phyloP scores from a whole-genome alignment of 2,113 vertebrate species.

The Prochilodus magdalenae region DNA sequence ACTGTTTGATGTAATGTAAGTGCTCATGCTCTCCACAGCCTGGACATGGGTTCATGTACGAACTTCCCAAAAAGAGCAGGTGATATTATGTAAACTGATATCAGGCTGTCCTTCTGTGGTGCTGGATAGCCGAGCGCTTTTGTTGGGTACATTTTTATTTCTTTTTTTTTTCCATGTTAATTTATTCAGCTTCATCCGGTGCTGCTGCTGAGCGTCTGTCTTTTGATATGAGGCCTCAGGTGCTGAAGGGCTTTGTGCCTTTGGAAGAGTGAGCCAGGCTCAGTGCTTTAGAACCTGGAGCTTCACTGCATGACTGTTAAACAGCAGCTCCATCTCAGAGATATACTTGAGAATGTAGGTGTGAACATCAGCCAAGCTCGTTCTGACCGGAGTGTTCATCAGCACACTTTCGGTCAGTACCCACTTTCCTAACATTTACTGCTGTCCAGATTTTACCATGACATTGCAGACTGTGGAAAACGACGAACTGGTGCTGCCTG shows the following conservation, averaged over 20 bases:
- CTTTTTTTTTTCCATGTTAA: not conserved
- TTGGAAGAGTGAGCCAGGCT: not conserved
- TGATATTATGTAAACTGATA: not conserved
- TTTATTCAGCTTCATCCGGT: not conserved
- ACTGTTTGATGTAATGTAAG: not conserved
- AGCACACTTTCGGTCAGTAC: too few relatives aligned
- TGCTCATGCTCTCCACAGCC: not conserved
- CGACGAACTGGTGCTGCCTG: too few relatives aligned
- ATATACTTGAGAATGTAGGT: not conserved
- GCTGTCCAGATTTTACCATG: too few relatives aligned
- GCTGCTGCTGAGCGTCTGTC: not conserved
- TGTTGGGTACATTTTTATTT: not conserved
- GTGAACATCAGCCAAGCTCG: not conserved
- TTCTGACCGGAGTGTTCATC: not conserved
- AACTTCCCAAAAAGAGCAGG: not conserved
- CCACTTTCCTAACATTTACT: too few relatives aligned
- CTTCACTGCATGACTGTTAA: not conserved
- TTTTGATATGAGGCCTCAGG: not conserved
- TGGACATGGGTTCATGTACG: not conserved
- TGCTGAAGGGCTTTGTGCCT: not conserved
- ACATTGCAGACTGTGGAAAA: too few relatives aligned
- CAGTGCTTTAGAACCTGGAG: not conserved
- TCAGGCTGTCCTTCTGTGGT: not conserved
- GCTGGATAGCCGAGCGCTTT: not conserved
- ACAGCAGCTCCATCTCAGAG: not conserved